Percentiles rank a stretch among this genome's conserved stretches.
These are phyloP conservation scores for Nettapus auritus DNA, from an alignment of 2,113 vertebrate species.

Conservation along the genomic window DNA sequence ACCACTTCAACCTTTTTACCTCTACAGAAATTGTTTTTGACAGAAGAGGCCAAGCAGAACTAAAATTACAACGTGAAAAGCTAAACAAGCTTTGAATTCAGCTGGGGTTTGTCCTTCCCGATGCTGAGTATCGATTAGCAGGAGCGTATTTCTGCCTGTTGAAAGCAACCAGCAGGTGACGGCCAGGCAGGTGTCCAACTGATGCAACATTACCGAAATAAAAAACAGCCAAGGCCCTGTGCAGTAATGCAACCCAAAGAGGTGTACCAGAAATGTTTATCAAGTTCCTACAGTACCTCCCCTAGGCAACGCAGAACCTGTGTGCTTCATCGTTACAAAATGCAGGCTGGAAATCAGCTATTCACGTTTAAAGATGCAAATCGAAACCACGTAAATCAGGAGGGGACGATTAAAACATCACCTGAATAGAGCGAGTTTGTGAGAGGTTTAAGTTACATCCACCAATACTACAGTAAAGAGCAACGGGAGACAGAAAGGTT, in stretches of 20 bases:
- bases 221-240: conserved; percentile 10
- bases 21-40: neutral
- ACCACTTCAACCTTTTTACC: neutral
- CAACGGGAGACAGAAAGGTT: neutral
- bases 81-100: neutral
- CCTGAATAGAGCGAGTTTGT: neutral
- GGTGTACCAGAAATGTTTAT: neutral
- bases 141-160: neutral
- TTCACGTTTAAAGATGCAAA: neutral
- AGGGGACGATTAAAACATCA: neutral
- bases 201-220: neutral
- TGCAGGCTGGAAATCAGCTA: neutral
- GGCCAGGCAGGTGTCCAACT: neutral
- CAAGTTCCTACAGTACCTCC: neutral
- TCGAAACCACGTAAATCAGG: neutral
- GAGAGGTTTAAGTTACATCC: neutral
- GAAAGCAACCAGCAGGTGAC: neutral
- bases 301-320: neutral
- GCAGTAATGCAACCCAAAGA: neutral
- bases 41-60: neutral
- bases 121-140: neutral
- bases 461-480: neutral
- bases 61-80: neutral
- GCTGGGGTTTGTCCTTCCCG: conserved; percentile 7
- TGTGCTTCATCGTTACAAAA: neutral